Conservation (phyloP, 2,888 invertebrate species). For the Strigamia crassipes region DNA sequence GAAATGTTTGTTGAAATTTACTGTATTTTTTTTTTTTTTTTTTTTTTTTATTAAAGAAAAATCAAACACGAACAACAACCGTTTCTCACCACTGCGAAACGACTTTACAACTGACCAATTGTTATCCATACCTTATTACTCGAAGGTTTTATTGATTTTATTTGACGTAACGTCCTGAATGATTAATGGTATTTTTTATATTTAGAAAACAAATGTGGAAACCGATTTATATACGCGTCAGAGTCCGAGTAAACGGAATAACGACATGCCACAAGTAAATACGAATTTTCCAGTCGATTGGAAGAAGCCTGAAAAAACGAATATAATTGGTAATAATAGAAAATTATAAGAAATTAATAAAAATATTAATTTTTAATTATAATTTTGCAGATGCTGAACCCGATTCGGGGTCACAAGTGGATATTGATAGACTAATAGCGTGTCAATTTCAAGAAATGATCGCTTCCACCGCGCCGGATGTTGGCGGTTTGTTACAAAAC, state of each 20-base stretch:
- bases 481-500: background rate
- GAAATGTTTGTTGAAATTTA: no score
- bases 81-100: background rate
- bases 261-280: conserved; percentile 50
- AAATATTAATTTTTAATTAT: background rate
- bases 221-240: background rate
- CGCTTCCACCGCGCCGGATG: background rate
- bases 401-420: background rate
- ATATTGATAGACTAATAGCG: background rate
- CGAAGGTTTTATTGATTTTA: background rate
- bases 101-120: background rate
- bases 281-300: background rate
- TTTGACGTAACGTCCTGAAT: background rate
- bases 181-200: background rate
- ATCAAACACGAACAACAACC: background rate
- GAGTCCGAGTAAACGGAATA: conserved; percentile 48
- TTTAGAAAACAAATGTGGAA: background rate
- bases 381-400: background rate
- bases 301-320: background rate
- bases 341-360: background rate
- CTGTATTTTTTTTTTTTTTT: background rate
- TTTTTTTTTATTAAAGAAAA: background rate
- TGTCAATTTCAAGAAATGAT: background rate
- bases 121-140: background rate
- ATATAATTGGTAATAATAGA: background rate